These are phyloP conservation scores for Lathronympha strigana DNA, from an alignment of 2,888 invertebrate species.

Conservation along the genomic window DNA sequence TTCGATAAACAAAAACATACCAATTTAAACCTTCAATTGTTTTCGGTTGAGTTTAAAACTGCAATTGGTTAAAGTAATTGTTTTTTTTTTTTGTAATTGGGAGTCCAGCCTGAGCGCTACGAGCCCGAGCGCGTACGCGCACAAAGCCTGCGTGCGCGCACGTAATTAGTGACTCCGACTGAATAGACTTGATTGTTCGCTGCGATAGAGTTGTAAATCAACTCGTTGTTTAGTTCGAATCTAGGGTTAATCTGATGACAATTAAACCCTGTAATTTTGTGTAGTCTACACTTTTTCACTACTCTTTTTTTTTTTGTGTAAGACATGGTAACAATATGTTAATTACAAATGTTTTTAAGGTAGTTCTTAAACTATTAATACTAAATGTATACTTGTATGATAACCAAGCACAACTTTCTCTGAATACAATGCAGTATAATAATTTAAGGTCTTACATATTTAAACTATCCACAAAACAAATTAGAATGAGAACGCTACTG, in stretches of 20 bases:
- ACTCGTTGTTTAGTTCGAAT: conserved; percentile 39
- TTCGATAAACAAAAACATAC: conserved; percentile 3
- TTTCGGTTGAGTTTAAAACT: neutral
- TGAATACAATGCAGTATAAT: no score
- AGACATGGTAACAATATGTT: no score
- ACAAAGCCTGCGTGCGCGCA: conserved; percentile 49
- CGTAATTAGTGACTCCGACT: conserved; percentile 57
- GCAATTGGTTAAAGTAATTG: neutral
- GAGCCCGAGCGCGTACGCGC: no score
- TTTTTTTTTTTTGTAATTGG: conserved; percentile 2
- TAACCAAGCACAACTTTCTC: no score
- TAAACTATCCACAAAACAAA: no score
- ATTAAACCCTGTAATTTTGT: conserved; percentile 2
- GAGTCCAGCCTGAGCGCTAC: no score
- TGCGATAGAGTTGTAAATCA: conserved; percentile 39
- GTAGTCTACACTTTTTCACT: neutral
- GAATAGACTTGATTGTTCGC: conserved; percentile 45
- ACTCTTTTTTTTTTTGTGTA: no score
- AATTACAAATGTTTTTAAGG: no score
- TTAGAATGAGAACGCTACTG: no score
- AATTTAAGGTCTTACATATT: no score
- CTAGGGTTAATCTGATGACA: conserved; percentile 7
- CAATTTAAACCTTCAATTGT: conserved; percentile 6
- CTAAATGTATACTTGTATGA: no score
- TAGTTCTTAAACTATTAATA: no score